Percentiles rank a stretch among this genome's conserved stretches.
phyloP scores from a whole-genome alignment of 2,888 invertebrate species.

The Xanthia icteritia region DNA sequence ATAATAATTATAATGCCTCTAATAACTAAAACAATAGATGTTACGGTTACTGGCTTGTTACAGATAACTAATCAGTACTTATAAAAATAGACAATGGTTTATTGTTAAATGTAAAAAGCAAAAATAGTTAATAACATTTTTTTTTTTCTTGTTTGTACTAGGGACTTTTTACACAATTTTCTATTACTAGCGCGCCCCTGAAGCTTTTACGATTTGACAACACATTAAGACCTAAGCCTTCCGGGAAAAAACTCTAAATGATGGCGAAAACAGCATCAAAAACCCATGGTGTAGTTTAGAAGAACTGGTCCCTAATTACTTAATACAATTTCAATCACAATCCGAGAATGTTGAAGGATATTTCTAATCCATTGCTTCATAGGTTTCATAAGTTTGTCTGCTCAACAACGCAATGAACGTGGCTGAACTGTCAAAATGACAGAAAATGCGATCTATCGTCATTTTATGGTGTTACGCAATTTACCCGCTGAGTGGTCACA shows the following conservation, averaged over 20 bases:
- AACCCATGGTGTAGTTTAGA: background rate
- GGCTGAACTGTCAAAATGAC: too few species aligned
- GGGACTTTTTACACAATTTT: background rate
- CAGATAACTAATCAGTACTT: background rate
- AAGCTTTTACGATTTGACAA: too few species aligned
- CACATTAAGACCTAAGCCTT: background rate
- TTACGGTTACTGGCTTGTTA: background rate
- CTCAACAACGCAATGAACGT: too few species aligned
- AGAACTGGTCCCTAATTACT: background rate
- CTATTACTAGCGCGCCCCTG: too few species aligned
- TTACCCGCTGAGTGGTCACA: too few species aligned
- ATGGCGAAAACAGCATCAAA: background rate
- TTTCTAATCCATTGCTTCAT: too few species aligned
- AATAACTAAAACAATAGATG: background rate
- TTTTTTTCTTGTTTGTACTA: too few species aligned
- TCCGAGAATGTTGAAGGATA: too few species aligned
- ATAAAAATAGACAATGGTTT: conserved; percentile 13
- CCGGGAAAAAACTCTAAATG: background rate
- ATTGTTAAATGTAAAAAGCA: background rate
- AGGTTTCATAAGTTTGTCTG: too few species aligned
- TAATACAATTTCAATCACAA: too few species aligned
- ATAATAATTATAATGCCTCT: background rate
- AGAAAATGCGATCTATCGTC: too few species aligned
- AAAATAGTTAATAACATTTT: background rate
- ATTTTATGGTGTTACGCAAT: too few species aligned